A percentile compares a stretch with the other conserved stretches of the same genome.
phyloP scores from a whole-genome alignment of 2,113 vertebrate genomes.

The Antechinus stuartii region DNA sequence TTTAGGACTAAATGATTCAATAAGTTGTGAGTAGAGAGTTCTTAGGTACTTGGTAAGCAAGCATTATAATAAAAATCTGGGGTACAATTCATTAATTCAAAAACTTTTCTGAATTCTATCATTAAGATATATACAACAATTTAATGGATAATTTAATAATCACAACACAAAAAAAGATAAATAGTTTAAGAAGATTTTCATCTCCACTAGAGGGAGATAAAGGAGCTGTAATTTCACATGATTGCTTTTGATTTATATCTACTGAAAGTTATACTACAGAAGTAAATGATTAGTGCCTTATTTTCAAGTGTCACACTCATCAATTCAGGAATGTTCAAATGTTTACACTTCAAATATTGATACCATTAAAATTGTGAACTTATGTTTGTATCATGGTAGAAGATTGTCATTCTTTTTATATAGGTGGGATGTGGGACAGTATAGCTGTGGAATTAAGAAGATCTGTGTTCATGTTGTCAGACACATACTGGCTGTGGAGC shows the following conservation, averaged over 20 bases:
- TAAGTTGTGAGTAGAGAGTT: neutral
- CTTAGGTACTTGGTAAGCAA: neutral
- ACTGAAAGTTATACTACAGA: neutral
- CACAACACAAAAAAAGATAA: neutral
- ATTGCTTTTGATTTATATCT: neutral
- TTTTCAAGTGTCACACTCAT: neutral
- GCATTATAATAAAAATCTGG: neutral
- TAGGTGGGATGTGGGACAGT: neutral
- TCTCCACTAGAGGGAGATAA: constrained; percentile 67
- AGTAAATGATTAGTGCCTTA: neutral
- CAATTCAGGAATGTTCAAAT: neutral
- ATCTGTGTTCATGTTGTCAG: neutral
- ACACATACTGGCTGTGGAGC: neutral
- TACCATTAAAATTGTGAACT: neutral
- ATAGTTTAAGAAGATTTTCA: neutral
- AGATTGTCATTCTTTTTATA: neutral
- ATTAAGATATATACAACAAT: neutral
- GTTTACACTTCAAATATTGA: neutral
- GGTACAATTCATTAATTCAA: neutral
- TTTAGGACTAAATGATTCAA: neutral
- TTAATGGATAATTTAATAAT: neutral
- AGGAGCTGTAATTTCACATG: neutral
- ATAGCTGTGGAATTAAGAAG: neutral
- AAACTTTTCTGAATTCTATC: neutral
- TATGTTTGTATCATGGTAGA: neutral